Evolutionary conservation across 2,797 vertebrate genomes (phyloP).

Genomic region (Zalophus californianus): DNA sequence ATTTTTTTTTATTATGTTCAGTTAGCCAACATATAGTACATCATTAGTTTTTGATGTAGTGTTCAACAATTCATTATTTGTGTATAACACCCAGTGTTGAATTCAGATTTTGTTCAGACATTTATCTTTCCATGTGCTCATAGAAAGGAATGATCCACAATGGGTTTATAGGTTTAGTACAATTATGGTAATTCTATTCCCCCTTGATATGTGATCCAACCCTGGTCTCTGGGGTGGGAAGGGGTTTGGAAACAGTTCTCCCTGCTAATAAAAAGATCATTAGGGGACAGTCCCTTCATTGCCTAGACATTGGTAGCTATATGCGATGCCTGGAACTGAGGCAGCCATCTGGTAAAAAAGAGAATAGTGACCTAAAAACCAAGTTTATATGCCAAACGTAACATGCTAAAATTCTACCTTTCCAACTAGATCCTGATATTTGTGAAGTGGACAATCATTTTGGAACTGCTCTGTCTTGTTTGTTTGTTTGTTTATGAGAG

Average conservation of each 20-base stretch:
- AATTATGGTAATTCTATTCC: neutral
- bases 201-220: neutral
- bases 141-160: neutral
- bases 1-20: neutral
- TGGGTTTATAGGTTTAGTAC: neutral
- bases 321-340: neutral
- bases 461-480: neutral
- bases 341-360: neutral
- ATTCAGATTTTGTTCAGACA: neutral
- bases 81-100: neutral
- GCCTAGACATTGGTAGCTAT: neutral
- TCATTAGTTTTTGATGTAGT: neutral
- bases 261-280: neutral
- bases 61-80: no score
- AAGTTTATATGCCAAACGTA: neutral
- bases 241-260: neutral
- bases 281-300: neutral
- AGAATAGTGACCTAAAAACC: neutral
- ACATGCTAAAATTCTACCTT: neutral
- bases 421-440: neutral
- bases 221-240: neutral
- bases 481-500: neutral
- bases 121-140: neutral
- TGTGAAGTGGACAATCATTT: neutral
- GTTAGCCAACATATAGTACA: neutral